phyloP scores from a whole-genome alignment of 1,140 invertebrate genomes.

The silkworm (Bombyx mori) region DNA sequence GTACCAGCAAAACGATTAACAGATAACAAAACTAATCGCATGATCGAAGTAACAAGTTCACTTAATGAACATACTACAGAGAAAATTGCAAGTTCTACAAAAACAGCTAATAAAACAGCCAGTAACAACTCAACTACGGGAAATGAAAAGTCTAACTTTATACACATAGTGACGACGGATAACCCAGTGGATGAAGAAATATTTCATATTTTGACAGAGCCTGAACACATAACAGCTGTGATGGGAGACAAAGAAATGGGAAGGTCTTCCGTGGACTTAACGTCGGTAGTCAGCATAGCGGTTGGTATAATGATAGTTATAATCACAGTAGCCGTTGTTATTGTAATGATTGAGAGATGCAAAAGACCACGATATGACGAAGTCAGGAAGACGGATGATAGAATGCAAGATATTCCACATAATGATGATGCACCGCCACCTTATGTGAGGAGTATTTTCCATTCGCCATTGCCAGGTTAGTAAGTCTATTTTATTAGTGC shows the following conservation, averaged over 20 bases:
- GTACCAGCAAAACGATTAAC: neutral
- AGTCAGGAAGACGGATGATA: constrained; percentile 56
- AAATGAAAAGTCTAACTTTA: constrained; percentile 27
- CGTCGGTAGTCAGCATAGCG: constrained; percentile 65
- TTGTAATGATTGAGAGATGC: constrained; percentile 63
- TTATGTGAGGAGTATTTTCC: constrained; percentile 70
- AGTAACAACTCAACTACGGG: constrained; percentile 6
- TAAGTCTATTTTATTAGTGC: neutral
- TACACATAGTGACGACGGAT: constrained; percentile 36
- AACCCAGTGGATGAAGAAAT: constrained; percentile 52
- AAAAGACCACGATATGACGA: constrained; percentile 53
- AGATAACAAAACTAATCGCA: constrained; percentile 49
- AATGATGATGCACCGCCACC: constrained; percentile 56
- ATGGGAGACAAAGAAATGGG: constrained; percentile 58
- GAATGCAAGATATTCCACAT: constrained; percentile 63
- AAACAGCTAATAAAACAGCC: constrained; percentile 9
- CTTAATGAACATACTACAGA: constrained; percentile 9
- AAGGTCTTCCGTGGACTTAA: constrained; percentile 52
- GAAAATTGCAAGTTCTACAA: constrained; percentile 11
- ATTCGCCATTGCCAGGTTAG: constrained; percentile 71
- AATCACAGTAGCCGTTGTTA: constrained; percentile 62
- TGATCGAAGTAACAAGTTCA: constrained; percentile 26
- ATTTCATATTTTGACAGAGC: constrained; percentile 71
- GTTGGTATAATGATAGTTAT: constrained; percentile 65
- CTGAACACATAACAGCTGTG: constrained; percentile 69